Evolutionary conservation across 92 coral and sea anemone genomes (phyloP).

Genomic region (Zoanthus solanderi): DNA sequence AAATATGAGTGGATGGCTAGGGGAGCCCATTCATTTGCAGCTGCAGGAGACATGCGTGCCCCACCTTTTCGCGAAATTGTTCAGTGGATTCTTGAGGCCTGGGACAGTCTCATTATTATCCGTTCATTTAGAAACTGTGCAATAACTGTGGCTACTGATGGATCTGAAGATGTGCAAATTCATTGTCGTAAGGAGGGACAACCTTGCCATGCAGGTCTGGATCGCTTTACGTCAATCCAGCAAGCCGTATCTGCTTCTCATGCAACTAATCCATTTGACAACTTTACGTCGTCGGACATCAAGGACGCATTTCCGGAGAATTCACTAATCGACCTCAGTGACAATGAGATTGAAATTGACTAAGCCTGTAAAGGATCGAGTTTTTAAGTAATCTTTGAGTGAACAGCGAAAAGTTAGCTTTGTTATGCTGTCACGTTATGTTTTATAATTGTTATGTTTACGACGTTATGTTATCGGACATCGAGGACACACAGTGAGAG

Average conservation of each 20-base stretch:
- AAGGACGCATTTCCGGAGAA: constrained; percentile 52
- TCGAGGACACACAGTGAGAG: no score
- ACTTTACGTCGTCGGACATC: constrained; percentile 49
- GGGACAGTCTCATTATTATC: constrained; percentile 36
- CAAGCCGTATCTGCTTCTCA: constrained; percentile 49
- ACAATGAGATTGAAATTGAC: constrained; percentile 50
- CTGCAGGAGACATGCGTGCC: constrained; percentile 51
- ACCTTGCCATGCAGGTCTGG: constrained; percentile 51
- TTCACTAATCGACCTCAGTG: constrained; percentile 47
- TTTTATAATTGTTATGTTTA: no score
- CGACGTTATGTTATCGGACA: no score
- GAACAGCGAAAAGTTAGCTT: no score
- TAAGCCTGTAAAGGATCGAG: constrained; percentile 1
- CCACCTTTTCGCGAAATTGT: constrained; percentile 51
- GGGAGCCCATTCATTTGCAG: neutral
- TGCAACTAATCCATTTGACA: constrained; percentile 46
- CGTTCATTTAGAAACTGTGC: neutral
- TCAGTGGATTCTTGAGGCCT: constrained; percentile 56
- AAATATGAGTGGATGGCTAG: constrained; percentile 51
- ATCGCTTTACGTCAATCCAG: constrained; percentile 29
- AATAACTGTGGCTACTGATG: constrained; percentile 8
- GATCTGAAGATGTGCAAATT: constrained; percentile 52
- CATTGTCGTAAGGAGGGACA: constrained; percentile 58
- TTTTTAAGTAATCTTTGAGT: no score
- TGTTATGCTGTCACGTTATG: no score